Conservation (phyloP, 2,797 vertebrate species). For the Echiichthys vipera region DNA sequence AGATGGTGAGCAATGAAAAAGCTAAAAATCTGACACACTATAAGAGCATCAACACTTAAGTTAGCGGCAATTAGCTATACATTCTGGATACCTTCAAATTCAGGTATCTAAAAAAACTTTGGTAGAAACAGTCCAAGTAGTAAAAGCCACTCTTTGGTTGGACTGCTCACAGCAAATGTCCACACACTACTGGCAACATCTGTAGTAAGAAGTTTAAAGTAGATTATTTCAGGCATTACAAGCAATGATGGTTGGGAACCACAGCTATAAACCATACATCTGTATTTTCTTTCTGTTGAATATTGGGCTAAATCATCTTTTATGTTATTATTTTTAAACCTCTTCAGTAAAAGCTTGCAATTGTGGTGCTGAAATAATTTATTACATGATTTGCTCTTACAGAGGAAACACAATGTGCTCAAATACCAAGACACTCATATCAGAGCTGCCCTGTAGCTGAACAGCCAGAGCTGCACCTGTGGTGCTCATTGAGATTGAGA, state of each 20-base stretch:
- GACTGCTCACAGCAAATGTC: neutral
- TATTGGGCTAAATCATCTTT: conserved; percentile 3
- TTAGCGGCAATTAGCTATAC: too few relatives aligned
- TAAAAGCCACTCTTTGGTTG: neutral
- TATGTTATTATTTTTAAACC: neutral
- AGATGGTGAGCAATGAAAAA: too few relatives aligned
- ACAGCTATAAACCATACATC: neutral
- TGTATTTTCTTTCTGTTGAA: neutral
- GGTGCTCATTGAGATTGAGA: conserved; percentile 44
- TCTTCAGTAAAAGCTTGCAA: neutral
- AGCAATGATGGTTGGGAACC: neutral
- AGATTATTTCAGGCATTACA: neutral
- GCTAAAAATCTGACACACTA: too few relatives aligned
- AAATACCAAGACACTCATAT: conserved; percentile 28
- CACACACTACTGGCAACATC: neutral
- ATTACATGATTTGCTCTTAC: conserved; percentile 13
- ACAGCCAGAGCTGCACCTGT: conserved; percentile 51
- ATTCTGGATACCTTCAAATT: too few relatives aligned
- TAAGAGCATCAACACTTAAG: too few relatives aligned
- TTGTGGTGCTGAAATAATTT: neutral
- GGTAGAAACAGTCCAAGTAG: neutral
- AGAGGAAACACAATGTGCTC: conserved; percentile 12
- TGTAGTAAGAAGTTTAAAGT: neutral
- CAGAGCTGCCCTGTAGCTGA: conserved; percentile 11
- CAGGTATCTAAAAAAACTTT: neutral